phyloP scores from a whole-genome alignment of 2,888 invertebrate species.

The Amblyjoppa proteus region DNA sequence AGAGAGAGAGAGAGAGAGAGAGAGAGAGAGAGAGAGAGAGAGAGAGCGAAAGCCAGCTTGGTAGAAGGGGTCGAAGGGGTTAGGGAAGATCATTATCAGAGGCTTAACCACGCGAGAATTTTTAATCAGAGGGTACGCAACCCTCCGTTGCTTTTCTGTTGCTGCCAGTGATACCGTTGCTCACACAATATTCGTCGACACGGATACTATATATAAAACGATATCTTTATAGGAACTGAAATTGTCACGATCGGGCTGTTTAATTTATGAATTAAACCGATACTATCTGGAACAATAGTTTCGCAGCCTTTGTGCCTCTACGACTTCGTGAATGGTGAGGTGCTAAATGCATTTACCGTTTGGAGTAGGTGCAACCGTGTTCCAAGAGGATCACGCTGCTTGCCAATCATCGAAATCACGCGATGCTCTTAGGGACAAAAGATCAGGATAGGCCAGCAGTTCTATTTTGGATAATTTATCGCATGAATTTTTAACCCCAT shows the following conservation, averaged over 20 bases:
- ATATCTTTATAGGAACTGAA: conserved; percentile 76
- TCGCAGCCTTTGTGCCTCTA: conserved; percentile 68
- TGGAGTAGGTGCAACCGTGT: conserved; percentile 76
- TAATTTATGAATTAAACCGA: conserved; percentile 69
- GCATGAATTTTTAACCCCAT: conserved; percentile 24
- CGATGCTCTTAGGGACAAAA: conserved; percentile 44
- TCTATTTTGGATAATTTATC: neutral
- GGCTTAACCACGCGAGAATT: conserved; percentile 85
- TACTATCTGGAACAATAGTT: conserved; percentile 75
- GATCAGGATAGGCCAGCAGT: neutral
- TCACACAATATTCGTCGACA: conserved; percentile 55
- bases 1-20: conserved; percentile 33
- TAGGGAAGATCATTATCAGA: conserved; percentile 85
- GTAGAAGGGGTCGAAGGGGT: conserved; percentile 78
- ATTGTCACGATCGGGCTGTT: conserved; percentile 78
- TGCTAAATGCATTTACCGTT: conserved; percentile 28
- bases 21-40: neutral
- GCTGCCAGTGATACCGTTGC: conserved; percentile 79
- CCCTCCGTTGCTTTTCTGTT: conserved; percentile 76
- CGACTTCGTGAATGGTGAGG: conserved; percentile 9
- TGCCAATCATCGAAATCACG: conserved; percentile 80
- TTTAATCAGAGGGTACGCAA: conserved; percentile 85
- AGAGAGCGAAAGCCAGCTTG: conserved; percentile 19
- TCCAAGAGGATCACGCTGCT: conserved; percentile 71
- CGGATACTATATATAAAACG: conserved; percentile 55